Percentiles rank a stretch among this genome's conserved stretches.
Conservation (phyloP, 2,888 invertebrate species). For the Aphrophora alni region DNA sequence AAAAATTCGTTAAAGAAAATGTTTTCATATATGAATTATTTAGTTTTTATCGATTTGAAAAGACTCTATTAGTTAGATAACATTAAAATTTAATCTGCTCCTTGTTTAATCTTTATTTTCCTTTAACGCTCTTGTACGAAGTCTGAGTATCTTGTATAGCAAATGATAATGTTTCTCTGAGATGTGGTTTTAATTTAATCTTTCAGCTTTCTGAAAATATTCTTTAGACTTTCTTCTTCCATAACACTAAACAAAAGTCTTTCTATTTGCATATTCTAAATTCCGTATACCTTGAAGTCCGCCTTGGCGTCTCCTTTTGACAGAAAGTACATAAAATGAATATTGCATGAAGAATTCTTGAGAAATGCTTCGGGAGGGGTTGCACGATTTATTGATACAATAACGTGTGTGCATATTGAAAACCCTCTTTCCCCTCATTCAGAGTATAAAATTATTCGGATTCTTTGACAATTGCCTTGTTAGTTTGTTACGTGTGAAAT, state of each 20-base stretch:
- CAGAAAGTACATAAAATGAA: constrained; percentile 2
- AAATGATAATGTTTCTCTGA: too few relatives aligned
- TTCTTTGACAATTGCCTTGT: neutral
- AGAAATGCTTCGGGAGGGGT: neutral
- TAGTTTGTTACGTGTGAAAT: neutral
- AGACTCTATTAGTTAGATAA: too few relatives aligned
- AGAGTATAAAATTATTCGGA: neutral
- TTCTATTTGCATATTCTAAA: neutral
- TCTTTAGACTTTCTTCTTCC: neutral
- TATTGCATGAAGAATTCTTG: neutral
- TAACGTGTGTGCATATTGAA: constrained; percentile 7
- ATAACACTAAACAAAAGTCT: neutral
- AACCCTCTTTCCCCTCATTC: neutral
- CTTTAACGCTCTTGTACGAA: too few relatives aligned
- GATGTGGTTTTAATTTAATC: neutral
- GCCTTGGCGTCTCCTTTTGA: neutral
- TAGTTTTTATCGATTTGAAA: too few relatives aligned
- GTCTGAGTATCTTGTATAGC: neutral
- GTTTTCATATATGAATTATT: too few relatives aligned
- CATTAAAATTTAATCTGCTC: too few relatives aligned
- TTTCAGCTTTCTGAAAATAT: neutral
- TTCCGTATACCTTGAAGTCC: neutral
- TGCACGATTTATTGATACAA: constrained; percentile 2
- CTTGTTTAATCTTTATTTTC: too few relatives aligned
- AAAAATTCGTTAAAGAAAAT: too few relatives aligned